These are phyloP conservation scores for Caretta caretta DNA, from an alignment of 2,113 vertebrate species.

Conservation along the genomic window DNA sequence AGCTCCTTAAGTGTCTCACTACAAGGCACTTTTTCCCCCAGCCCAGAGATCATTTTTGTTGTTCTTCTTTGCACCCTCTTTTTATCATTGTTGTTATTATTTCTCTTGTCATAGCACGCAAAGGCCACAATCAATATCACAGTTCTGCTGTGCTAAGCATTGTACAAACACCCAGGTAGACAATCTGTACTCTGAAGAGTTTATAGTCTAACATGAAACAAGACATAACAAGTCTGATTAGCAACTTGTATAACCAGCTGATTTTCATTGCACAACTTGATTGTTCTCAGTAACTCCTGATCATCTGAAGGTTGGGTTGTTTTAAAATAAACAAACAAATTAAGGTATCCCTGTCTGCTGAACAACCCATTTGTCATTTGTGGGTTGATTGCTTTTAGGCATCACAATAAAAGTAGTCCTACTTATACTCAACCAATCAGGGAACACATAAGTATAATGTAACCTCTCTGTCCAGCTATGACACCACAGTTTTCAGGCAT, in stretches of 20 bases:
- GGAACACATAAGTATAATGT: not conserved
- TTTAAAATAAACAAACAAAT: not conserved
- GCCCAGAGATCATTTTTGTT: not conserved
- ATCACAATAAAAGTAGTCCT: not conserved
- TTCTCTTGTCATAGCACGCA: not conserved
- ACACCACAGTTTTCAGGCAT: not conserved
- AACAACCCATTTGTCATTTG: not conserved
- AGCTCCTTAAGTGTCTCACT: not conserved
- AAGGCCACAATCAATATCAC: not conserved
- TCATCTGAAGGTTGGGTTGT: not conserved
- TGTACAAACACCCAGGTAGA: not conserved
- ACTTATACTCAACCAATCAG: not conserved
- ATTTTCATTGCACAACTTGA: not conserved
- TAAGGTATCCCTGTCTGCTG: accelerated
- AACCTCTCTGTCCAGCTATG: not conserved
- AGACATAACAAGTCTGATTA: not conserved
- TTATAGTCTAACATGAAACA: not conserved
- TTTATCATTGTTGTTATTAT: not conserved
- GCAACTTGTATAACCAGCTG: not conserved
- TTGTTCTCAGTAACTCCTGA: not conserved
- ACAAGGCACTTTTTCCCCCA: not conserved
- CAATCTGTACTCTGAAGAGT: not conserved
- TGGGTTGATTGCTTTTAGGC: not conserved
- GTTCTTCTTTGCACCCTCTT: not conserved
- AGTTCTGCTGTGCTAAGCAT: not conserved